Percentiles rank a stretch among this genome's conserved stretches.
phyloP scores from a whole-genome alignment of 2,888 invertebrate species.

The Abrostola triplasia region DNA sequence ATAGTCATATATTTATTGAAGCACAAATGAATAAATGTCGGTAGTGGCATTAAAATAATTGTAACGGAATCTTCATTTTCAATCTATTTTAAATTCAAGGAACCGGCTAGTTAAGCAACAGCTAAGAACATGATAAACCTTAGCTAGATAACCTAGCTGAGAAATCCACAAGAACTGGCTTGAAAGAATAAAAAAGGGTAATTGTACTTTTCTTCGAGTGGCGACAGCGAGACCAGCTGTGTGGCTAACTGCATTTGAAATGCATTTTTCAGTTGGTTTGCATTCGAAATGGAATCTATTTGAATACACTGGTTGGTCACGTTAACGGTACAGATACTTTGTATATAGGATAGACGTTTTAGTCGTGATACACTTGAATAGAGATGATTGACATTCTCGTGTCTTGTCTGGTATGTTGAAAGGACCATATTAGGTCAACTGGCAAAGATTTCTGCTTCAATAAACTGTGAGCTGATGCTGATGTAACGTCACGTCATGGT shows the following conservation, averaged over 20 bases:
- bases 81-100: too few species aligned
- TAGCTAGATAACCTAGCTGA: too few species aligned
- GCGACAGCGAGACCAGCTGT: background rate
- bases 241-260: background rate
- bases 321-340: background rate
- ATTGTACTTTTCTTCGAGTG: background rate
- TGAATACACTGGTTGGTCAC: background rate
- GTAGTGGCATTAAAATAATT: too few species aligned
- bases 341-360: background rate
- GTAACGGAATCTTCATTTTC: too few species aligned
- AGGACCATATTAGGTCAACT: background rate
- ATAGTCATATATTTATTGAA: too few species aligned
- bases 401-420: background rate
- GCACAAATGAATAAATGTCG: too few species aligned
- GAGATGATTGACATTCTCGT: background rate
- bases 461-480: background rate
- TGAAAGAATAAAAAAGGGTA: background rate
- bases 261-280: slow-evolving; percentile 2
- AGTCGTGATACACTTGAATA: background rate
- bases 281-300: background rate
- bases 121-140: too few species aligned
- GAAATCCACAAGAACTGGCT: background rate
- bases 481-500: too few species aligned
- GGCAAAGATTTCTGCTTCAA: background rate
- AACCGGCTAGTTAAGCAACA: too few species aligned